Conservation (phyloP, 2,113 vertebrate genomes). For the Equus przewalskii region DNA sequence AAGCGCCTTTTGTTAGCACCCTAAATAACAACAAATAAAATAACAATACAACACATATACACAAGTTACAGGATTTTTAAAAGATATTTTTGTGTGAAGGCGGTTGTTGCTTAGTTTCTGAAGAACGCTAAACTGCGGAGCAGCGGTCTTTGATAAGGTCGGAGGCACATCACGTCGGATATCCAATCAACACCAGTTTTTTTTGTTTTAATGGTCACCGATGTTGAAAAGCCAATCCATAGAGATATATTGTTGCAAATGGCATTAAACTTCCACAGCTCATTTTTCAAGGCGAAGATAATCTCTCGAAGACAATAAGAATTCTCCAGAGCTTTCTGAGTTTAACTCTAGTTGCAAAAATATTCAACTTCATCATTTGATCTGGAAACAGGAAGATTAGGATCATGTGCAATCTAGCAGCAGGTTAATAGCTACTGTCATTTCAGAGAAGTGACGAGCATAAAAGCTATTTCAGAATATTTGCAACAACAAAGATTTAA, state of each 20-base stretch:
- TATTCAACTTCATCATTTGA: conserved; percentile 27
- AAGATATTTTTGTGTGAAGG: neutral
- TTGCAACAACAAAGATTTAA: neutral
- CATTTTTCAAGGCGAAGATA: conserved; percentile 8
- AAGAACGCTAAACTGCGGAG: neutral
- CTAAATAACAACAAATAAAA: conserved; percentile 48
- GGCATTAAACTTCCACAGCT: conserved; percentile 34
- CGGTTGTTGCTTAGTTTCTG: neutral
- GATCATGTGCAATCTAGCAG: neutral
- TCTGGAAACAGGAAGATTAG: neutral
- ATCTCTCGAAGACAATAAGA: conserved; percentile 31
- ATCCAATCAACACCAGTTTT: neutral
- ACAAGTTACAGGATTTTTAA: neutral
- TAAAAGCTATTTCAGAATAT: conserved; percentile 24
- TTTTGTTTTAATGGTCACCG: conserved; percentile 28
- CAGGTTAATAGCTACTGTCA: conserved; percentile 22
- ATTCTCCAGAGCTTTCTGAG: conserved; percentile 27
- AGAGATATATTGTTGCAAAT: neutral
- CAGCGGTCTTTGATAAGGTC: neutral
- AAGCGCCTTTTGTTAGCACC: neutral
- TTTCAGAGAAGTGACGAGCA: conserved; percentile 21
- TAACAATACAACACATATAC: neutral
- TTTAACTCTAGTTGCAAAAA: conserved; percentile 45
- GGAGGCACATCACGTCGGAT: neutral
- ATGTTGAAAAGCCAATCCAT: neutral